Conservation (phyloP, 2,888 invertebrate species). For the Aporophyla nigra region DNA sequence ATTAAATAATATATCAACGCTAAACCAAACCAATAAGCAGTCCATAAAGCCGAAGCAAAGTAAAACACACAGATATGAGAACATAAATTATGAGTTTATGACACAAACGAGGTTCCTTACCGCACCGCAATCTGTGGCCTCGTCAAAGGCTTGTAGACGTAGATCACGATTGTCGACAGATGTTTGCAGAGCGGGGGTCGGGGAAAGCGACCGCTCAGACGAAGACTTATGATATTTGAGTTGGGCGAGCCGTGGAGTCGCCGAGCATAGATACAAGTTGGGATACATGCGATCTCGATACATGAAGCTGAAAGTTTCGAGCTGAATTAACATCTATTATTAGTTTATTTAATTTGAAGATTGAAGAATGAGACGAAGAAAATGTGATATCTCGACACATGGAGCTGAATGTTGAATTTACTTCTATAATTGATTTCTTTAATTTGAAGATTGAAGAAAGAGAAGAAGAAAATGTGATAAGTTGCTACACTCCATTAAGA, state of each 20-base stretch:
- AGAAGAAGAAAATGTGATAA: not conserved
- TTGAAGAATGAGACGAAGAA: not conserved
- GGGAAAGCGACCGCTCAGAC: constrained; percentile 72
- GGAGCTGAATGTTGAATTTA: not conserved
- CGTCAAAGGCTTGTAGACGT: constrained; percentile 73
- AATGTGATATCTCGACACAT: not conserved
- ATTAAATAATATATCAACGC: constrained; percentile 20
- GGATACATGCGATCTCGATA: constrained; percentile 12
- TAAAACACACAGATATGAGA: constrained; percentile 63
- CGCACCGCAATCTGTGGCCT: constrained; percentile 70
- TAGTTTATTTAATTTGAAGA: not conserved
- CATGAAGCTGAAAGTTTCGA: not conserved
- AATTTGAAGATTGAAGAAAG: no score
- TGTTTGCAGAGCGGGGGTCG: constrained; percentile 73
- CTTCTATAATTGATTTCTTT: no score
- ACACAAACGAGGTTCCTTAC: constrained; percentile 74
- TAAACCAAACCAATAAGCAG: constrained; percentile 47
- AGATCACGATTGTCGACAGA: constrained; percentile 78
- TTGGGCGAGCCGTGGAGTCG: constrained; percentile 63
- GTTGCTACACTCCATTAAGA: not conserved
- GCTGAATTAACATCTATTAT: not conserved
- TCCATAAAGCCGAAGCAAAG: constrained; percentile 41
- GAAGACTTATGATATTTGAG: constrained; percentile 84
- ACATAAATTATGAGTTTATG: constrained; percentile 73
- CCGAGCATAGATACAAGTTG: constrained; percentile 46